Evolutionary conservation across 2,797 vertebrate genomes (phyloP), one percentile per base, ranked within the genome.

Genomic region (Gymnocypris eckloni): DNA sequence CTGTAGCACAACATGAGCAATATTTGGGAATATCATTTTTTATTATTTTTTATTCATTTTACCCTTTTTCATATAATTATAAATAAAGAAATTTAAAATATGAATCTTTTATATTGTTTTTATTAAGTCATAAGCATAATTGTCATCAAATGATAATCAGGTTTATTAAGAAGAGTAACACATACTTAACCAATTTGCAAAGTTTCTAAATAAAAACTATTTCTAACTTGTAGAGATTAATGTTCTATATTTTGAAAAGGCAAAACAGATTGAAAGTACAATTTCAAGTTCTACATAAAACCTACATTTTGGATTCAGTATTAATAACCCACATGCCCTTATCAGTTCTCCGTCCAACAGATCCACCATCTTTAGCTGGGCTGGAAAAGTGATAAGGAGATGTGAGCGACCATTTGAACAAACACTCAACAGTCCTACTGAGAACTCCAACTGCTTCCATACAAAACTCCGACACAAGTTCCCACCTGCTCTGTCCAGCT

Each of bases 321-420:
- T 25, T 16, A 22, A 10, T 50, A 37, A 94, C 89, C 86, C 97
- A 94, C 97, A 93, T 90, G 97, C 96, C 97, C 98, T 98, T 98
- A 98, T 98, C 98, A 99, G 97, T 98, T 99, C 98, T 99, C 98
- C 98, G 97, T 99, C 98, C 98, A 99, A 96, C 98, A 95, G 91
- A 95, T 95, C 94, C 92, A 93, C 88, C 95, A 93, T 93, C 92
- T 92, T 96, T 96, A 97, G 97, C 97, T 98, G 97, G 97, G 97
- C 98, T 97, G 98, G 97, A 98, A 98, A 98, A 98, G 96, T 99
- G 98, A 99, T 98, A 98, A 99, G 97, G 97, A 95, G 92, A 96
- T 90, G 97, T 94, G 96, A 95, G 91, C 93, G 94, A 96, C 95
- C 91, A 94, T 87, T 91, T 90, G 61, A 91, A 69, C 71, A 81